Percentiles rank a stretch among this genome's conserved stretches.
Evolutionary conservation across 2,113 vertebrate species (phyloP).

Genomic region (Thoracochromis brauschi): DNA sequence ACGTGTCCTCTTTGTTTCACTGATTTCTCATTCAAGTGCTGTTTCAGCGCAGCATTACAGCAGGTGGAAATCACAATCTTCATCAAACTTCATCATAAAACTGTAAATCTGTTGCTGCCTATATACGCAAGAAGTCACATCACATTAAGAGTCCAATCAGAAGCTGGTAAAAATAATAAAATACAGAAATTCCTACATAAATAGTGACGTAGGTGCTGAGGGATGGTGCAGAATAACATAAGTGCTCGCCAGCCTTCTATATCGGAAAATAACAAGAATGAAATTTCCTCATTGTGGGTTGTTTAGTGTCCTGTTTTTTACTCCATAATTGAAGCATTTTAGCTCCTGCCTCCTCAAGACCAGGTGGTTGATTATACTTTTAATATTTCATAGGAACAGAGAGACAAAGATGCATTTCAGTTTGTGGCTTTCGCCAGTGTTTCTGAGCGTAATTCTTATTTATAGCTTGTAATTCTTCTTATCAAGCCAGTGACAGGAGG

Average conservation of each 20-base stretch:
- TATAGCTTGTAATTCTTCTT: not conserved
- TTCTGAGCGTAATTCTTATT: not conserved
- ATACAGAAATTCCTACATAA: not conserved
- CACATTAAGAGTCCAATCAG: not conserved
- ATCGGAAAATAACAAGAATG: not conserved
- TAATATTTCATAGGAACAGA: not conserved
- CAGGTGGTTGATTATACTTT: not conserved
- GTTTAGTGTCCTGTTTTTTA: accelerated
- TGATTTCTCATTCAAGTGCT: not conserved
- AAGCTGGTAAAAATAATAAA: not conserved
- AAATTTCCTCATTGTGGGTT: not conserved
- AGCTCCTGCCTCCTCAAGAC: not conserved
- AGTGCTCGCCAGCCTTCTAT: not conserved
- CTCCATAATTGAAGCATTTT: not conserved
- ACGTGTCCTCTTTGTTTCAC: constrained; percentile 19
- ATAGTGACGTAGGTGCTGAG: accelerated
- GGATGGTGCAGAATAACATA: not conserved
- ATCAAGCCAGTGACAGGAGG: not conserved
- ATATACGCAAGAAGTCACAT: not conserved
- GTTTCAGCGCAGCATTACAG: not conserved
- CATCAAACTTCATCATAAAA: not conserved
- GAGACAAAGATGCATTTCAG: not conserved
- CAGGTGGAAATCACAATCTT: not conserved
- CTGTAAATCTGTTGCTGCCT: not conserved
- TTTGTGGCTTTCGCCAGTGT: not conserved